Base-by-base conservation (phyloP, 1,140 invertebrate species). In the Latrodectus geometricus region DNA sequence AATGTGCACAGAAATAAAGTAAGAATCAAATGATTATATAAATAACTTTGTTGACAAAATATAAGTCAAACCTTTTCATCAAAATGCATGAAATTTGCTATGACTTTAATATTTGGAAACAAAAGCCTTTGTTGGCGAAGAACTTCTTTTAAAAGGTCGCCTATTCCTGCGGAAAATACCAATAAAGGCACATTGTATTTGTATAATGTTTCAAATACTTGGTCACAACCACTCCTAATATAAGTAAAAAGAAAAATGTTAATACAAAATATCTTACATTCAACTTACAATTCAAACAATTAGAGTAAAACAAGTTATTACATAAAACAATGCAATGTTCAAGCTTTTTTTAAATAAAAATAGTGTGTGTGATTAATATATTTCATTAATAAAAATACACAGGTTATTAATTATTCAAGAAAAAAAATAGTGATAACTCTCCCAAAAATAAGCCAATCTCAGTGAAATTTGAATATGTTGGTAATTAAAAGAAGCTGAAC, bases 121-220 rank as follows among this genome's bases (percentile, higher is more conserved):
- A 95, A 91, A 3, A 95, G 92, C 87, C 94, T 92, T 69, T 91
- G 89, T 81, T 95, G 93, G 35, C 93, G 92, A 12, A 99, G 91
- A 12, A 97, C 93, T 69, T 95, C 93, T 23, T 95, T 92, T 0
- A 98, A 95, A 9, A 96, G 93, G 90, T 98, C 95, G 0, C 97
- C 98, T 49, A 99, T 92, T 0, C 98, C 98, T 54, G 97, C 98
- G 50, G 97, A 98, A 91, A 99, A 98, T 49, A 99, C 95, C 50
- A 99, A 90, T 17, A 98, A 92, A 0, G 97, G 97, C 21, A 99
- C 94, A 73, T 94, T 90, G 7, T 93, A 90, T 8, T 90, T 89
- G 54, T 95, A 89, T 17, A 97, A 91, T 86, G 92, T 92, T n/a
- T 93, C 89, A 89, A 98, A 95, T 35, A 97, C 91, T 68, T 94